These are phyloP conservation scores for Temnothorax ravouxi DNA, from an alignment of 2,888 invertebrate genomes.

Conservation along the genomic window DNA sequence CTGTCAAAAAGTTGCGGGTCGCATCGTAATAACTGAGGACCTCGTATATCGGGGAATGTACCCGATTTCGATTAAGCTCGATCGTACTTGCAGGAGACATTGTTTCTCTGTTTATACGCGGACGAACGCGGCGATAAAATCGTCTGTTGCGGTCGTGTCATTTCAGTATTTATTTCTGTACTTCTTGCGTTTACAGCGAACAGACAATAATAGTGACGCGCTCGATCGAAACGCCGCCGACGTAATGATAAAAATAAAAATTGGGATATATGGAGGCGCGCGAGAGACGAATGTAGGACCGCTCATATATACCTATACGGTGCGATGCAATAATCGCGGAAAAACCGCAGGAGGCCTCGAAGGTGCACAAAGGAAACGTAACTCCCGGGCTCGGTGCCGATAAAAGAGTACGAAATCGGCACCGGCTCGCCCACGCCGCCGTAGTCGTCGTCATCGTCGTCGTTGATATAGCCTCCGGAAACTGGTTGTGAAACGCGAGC, in stretches of 20 bases:
- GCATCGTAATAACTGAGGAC: slow-evolving; percentile 25
- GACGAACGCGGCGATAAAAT: slow-evolving; percentile 1
- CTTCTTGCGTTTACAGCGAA: background rate
- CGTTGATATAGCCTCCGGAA: slow-evolving; percentile 15
- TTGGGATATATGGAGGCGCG: background rate
- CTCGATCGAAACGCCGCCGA: background rate
- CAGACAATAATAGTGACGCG: background rate
- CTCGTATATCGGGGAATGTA: background rate
- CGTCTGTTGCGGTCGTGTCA: background rate
- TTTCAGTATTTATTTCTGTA: background rate
- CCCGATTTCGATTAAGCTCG: background rate
- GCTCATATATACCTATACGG: background rate
- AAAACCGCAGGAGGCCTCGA: slow-evolving; percentile 1
- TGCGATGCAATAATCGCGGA: slow-evolving; percentile 30
- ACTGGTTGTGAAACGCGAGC: slow-evolving; percentile 45
- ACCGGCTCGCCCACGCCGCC: slow-evolving; percentile 3
- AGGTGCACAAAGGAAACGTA: slow-evolving; percentile 27
- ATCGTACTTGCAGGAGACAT: background rate
- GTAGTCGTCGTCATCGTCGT: background rate
- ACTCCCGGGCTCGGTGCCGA: slow-evolving; percentile 1
- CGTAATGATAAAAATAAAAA: slow-evolving; percentile 30
- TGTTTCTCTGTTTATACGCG: background rate
- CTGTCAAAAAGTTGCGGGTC: slow-evolving; percentile 25
- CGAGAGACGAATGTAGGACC: slow-evolving; percentile 13
- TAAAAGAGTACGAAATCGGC: slow-evolving; percentile 43